These are phyloP conservation scores for Aethes cnicana DNA, from an alignment of 2,888 invertebrate genomes.

Conservation along the genomic window DNA sequence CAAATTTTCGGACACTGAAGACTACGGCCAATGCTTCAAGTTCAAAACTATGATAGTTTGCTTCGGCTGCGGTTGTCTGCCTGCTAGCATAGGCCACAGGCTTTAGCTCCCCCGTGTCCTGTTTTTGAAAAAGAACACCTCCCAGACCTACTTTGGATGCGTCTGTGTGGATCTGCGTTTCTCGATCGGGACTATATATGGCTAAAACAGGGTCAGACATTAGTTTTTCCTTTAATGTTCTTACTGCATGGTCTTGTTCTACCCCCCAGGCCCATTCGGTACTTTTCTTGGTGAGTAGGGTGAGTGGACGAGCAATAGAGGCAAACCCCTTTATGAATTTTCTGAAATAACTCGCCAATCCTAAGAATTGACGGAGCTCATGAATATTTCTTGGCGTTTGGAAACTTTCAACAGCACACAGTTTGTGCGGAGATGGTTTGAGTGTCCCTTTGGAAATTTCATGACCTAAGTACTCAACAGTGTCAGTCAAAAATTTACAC, in stretches of 20 bases:
- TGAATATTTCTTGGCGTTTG: constrained; percentile 38
- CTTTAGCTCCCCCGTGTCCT: neutral
- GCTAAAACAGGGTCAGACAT: too few species aligned
- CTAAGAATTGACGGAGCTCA: constrained; percentile 42
- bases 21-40: constrained; percentile 34
- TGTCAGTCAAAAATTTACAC: constrained; percentile 36
- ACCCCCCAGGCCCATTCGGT: constrained; percentile 25
- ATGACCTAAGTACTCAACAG: constrained; percentile 40
- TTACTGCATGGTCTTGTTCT: constrained; percentile 36
- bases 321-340: constrained; percentile 40
- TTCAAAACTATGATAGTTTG: constrained; percentile 32
- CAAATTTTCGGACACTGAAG: constrained; percentile 30
- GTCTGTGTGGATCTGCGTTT: constrained; percentile 45
- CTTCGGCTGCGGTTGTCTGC: constrained; percentile 32
- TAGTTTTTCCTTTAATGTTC: constrained; percentile 32
- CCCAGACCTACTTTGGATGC: constrained; percentile 41
- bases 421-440: constrained; percentile 30
- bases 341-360: constrained; percentile 41
- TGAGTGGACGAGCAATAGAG: constrained; percentile 34
- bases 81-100: constrained; percentile 33
- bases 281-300: too few species aligned
- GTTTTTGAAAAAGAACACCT: constrained; percentile 42
- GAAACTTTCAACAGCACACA: constrained; percentile 36
- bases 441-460: constrained; percentile 37
- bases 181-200: constrained; percentile 35